These are phyloP conservation scores for Zenarchopterus dispar DNA, from an alignment of 2,797 vertebrate species.

Conservation along the genomic window DNA sequence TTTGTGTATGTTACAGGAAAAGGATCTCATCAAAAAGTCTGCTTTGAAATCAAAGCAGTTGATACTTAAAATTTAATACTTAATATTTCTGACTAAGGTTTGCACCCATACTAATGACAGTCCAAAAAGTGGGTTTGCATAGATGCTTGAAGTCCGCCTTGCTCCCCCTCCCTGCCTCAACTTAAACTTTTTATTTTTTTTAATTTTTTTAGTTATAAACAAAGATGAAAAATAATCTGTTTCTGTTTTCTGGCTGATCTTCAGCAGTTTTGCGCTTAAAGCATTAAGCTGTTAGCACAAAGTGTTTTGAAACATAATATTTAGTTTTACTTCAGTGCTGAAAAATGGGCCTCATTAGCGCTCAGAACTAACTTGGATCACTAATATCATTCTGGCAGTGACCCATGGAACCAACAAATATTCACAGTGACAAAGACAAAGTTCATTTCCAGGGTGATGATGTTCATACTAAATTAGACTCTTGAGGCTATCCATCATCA, in stretches of 20 bases:
- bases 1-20: too few species aligned
- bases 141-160: too few species aligned
- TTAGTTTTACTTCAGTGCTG: slow-evolving; percentile 39
- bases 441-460: slow-evolving; percentile 48
- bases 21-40: too few species aligned
- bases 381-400: slow-evolving; percentile 45
- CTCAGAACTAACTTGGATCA: slow-evolving; percentile 23
- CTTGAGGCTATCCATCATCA: slow-evolving; percentile 61
- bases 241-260: slow-evolving; percentile 7
- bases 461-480: slow-evolving; percentile 58
- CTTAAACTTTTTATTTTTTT: too few species aligned
- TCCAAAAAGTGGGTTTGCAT: too few species aligned
- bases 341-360: slow-evolving; percentile 58
- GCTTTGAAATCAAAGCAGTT: too few species aligned
- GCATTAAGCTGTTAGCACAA: slow-evolving; percentile 15
- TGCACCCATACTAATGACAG: too few species aligned
- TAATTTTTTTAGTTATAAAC: too few species aligned
- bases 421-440: slow-evolving; percentile 35
- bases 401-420: slow-evolving; percentile 32
- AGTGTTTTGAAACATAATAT: slow-evolving; percentile 47
- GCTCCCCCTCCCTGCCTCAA: too few species aligned
- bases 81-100: too few species aligned
- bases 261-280: neutral
- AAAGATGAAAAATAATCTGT: too few species aligned
- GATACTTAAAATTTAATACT: too few species aligned